These are phyloP conservation scores for Rallus limicola DNA, from an alignment of 2,113 vertebrate genomes.

Conservation along the genomic window DNA sequence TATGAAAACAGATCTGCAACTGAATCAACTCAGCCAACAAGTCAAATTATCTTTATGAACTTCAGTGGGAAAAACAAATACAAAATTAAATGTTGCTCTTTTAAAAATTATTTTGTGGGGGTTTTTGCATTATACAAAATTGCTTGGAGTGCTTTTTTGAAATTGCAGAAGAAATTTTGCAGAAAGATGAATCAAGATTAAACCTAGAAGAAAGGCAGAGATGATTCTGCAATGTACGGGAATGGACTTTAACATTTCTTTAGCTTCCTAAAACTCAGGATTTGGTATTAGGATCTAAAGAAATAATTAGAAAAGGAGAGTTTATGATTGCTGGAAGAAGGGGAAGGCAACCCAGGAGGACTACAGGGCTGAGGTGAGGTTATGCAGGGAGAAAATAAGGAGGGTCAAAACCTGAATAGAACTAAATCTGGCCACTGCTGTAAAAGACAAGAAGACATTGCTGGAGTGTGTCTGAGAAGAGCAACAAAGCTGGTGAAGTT, in stretches of 20 bases:
- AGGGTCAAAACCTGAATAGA: too few species aligned
- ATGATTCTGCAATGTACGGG: background rate
- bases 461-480: too few species aligned
- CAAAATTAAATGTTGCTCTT: background rate
- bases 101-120: background rate
- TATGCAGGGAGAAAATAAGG: too few species aligned
- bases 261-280: background rate
- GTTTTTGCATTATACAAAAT: background rate
- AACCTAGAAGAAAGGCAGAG: background rate
- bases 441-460: too few species aligned
- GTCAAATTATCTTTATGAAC: background rate
- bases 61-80: background rate
- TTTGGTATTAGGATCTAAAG: background rate
- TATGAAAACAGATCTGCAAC: background rate
- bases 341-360: too few species aligned
- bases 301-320: background rate
- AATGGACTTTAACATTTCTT: background rate
- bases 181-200: background rate
- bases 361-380: too few species aligned
- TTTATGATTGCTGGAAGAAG: too few species aligned
- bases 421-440: too few species aligned
- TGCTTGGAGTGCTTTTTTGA: background rate
- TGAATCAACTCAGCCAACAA: background rate
- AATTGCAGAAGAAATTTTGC: too few species aligned
- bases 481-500: too few species aligned